Conservation (phyloP, 1,140 invertebrate species). For the Arion vulgaris region DNA sequence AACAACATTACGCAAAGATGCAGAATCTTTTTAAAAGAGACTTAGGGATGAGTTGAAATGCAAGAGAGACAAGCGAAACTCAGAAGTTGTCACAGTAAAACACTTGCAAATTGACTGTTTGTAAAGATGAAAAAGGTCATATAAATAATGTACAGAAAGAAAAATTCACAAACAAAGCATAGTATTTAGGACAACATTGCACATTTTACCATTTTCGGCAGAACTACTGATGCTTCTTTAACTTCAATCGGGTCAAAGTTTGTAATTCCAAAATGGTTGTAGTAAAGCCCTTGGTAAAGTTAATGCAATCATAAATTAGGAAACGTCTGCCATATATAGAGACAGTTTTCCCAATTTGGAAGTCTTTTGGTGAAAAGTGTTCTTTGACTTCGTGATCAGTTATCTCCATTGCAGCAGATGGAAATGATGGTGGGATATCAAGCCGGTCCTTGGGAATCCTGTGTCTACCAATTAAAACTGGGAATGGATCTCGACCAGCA, state of each 20-base stretch:
- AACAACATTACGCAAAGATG: too few species aligned
- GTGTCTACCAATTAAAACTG: conserved; percentile 81
- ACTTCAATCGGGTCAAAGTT: conserved; percentile 72
- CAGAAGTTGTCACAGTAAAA: too few species aligned
- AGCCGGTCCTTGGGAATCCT: conserved; percentile 86
- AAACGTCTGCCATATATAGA: conserved; percentile 86
- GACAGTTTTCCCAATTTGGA: conserved; percentile 84
- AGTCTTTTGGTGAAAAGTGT: conserved; percentile 84
- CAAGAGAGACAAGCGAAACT: too few species aligned
- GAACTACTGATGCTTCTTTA: conserved; percentile 53
- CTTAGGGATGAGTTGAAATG: too few species aligned
- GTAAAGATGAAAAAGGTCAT: too few species aligned
- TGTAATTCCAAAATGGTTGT: conserved; percentile 75
- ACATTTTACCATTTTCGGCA: conserved; percentile 70
- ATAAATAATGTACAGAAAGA: too few species aligned
- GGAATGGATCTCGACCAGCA: conserved; percentile 83
- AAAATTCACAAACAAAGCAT: too few species aligned
- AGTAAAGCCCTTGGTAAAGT: conserved; percentile 86
- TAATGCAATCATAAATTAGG: conserved; percentile 85
- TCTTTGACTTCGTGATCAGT: conserved; percentile 80
- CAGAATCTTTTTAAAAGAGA: too few species aligned
- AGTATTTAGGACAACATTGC: too few species aligned
- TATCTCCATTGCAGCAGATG: conserved; percentile 75
- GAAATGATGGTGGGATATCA: conserved; percentile 76
- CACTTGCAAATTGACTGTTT: too few species aligned